Evolutionary conservation across 2,113 vertebrate genomes (phyloP).

Genomic region (Notechis scutatus): DNA sequence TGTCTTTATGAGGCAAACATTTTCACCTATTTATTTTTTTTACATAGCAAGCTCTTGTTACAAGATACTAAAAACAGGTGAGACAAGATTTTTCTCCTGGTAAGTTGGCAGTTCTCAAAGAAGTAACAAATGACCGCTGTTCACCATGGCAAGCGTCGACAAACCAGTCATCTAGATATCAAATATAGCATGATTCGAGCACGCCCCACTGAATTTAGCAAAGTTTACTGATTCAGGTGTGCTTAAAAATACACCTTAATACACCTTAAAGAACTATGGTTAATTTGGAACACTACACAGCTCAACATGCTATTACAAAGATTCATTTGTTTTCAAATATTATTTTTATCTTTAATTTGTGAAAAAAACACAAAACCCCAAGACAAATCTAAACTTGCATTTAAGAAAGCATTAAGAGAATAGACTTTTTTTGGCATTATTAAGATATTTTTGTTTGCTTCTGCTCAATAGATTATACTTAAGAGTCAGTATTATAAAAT

Average conservation of each 20-base stretch:
- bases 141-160: neutral
- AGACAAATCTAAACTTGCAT: neutral
- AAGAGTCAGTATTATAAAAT: neutral
- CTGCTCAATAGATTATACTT: neutral
- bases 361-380: neutral
- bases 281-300: neutral
- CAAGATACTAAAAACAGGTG: neutral
- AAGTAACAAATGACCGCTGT: neutral
- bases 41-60: neutral
- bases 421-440: neutral
- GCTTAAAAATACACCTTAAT: neutral
- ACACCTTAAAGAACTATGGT: neutral
- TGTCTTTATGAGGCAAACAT: neutral
- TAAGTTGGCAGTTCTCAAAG: neutral
- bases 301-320: neutral
- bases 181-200: neutral
- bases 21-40: neutral
- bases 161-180: neutral
- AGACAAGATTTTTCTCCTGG: neutral
- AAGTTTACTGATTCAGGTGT: neutral
- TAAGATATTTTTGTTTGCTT: neutral
- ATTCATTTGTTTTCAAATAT: neutral
- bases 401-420: neutral
- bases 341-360: neutral
- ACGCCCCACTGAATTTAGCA: neutral